Evolutionary conservation across 64 coral and sea anemone species (phyloP), one percentile per base, ranked within the genome.

Genomic region (Trachythela sp.): DNA sequence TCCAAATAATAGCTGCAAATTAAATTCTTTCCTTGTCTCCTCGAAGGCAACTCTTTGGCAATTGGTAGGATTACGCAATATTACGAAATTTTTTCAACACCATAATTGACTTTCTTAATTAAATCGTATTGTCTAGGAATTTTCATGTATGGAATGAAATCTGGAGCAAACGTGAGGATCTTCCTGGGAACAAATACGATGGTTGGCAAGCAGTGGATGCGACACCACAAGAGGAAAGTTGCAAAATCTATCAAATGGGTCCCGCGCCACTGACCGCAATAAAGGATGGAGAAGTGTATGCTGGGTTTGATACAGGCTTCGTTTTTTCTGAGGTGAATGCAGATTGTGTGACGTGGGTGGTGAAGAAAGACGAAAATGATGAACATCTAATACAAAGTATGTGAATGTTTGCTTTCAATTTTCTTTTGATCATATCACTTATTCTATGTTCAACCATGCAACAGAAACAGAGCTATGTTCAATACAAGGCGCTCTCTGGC

Each of bases 61-160:
- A n/a, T n/a, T n/a, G n/a, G n/a, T n/a, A n/a, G n/a, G n/a, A n/a
- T n/a, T n/a, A n/a, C n/a, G n/a, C n/a, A n/a, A n/a, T n/a, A n/a
- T n/a, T n/a, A n/a, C n/a, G n/a, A n/a, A n/a, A n/a, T n/a, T n/a
- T n/a, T n/a, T n/a, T n/a, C n/a, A n/a, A n/a, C n/a, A n/a, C n/a
- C n/a, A n/a, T n/a, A n/a, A 45, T 45, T 45, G 42, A 45, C 42
- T 45, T 45, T 45, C 11, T 45, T 6, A 6, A 45, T 64, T 64
- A 6, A 8, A 52, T 15, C 13, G 1, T 35, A 10, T 39, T 8
- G 20, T 35, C 8, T 18, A 97, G 95, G 95, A 97, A 97, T 36
- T 97, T 94, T 51, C 95, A 97, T 24, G 92, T 94, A 6, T 97
- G 95, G 95, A 97, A 97, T 64, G 95, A 97, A 39, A 94, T 92